Base-by-base conservation (phyloP, 2,113 vertebrate genomes). In the Lophotis ruficrista region DNA sequence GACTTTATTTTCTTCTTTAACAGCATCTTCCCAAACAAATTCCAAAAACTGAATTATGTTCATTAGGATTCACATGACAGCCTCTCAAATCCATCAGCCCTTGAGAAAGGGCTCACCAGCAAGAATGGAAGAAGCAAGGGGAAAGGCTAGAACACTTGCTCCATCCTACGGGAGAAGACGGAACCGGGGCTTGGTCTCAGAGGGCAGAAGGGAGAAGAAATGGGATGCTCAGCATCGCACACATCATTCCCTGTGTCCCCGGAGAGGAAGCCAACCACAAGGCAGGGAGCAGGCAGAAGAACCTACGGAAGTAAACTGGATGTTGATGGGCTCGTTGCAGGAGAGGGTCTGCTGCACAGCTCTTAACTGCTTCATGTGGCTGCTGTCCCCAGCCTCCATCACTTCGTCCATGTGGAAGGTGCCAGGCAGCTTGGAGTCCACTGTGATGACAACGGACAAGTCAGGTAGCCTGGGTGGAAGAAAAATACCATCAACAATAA, bases 241-340 rank as follows among this genome's bases (percentile, higher is more conserved):
- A 35, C 14, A 15, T 12, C 70, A 8, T 41, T 8, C 37, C 53
- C 54, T 0, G 0, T 2, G 1, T 27, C 16, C 75, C 60, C 56
- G 30, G 37, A 0, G 4, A 65, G n/a, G 58, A 83, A 28, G 7
- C 23, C 35, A 48, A 13, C 18, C 57, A 22, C 6, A 7, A 14
- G 72, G 20, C 58, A 30, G 0, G 20, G 60, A 82, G 77, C 51
- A 10, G 56, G 20, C 56, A 86, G 65, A 25, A 80, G 41, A 75
- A 97, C 98, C 87, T 98, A 99, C 99, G 85, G 99, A 99, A 69
- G 99, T 99, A 90, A 99, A 99, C 98, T 98, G 98, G 97, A 99
- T 99, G 94, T 99, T 99, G 95, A 99, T 97, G 25, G 99, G 99
- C n/a, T 99, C 99, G 1, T 98, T 96, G 72, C 96, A 98, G 53